A percentile compares a stretch with the other conserved stretches of the same genome.
phyloP scores from a whole-genome alignment of 2,888 invertebrate genomes.

The Neoascia interrupta region DNA sequence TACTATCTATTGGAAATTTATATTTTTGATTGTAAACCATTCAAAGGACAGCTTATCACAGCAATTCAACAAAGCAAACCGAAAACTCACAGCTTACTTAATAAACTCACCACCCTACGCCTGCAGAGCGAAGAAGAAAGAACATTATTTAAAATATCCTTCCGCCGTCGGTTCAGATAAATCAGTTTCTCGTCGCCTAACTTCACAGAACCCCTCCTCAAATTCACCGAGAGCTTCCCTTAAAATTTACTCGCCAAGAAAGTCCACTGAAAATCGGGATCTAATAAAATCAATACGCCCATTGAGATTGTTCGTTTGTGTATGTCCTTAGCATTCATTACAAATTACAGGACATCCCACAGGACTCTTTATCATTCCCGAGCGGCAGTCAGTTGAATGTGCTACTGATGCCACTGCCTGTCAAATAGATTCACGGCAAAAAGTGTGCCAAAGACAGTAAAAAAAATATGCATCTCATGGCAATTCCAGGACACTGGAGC shows the following conservation, averaged over 20 bases:
- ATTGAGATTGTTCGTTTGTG: conserved; percentile 3
- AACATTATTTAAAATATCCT: conserved; percentile 52
- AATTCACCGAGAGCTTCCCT: not conserved
- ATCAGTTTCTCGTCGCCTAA: conserved; percentile 31
- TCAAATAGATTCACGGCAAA: not conserved
- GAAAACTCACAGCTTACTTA: no score
- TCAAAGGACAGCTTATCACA: no score
- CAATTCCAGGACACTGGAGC: conserved; percentile 3
- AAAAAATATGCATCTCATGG: conserved; percentile 30
- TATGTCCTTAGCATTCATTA: conserved; percentile 40
- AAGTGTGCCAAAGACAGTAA: conserved; percentile 16
- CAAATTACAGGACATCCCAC: conserved; percentile 57
- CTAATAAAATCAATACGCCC: conserved; percentile 47
- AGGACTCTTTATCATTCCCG: conserved; percentile 18
- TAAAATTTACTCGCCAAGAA: not conserved
- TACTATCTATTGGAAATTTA: no score
- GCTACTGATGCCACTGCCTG: not conserved
- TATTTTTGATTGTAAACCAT: no score
- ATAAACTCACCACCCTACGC: conserved; percentile 7
- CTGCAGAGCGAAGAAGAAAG: not conserved
- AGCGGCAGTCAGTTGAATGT: conserved; percentile 11
- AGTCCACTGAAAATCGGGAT: conserved; percentile 35
- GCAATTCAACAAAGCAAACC: no score
- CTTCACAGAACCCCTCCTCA: not conserved
- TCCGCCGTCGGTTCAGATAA: conserved; percentile 49